Percentiles rank a stretch among this genome's conserved stretches.
Evolutionary conservation across 2,797 vertebrate genomes (phyloP).

Genomic region (Bryconaethiops microstoma): DNA sequence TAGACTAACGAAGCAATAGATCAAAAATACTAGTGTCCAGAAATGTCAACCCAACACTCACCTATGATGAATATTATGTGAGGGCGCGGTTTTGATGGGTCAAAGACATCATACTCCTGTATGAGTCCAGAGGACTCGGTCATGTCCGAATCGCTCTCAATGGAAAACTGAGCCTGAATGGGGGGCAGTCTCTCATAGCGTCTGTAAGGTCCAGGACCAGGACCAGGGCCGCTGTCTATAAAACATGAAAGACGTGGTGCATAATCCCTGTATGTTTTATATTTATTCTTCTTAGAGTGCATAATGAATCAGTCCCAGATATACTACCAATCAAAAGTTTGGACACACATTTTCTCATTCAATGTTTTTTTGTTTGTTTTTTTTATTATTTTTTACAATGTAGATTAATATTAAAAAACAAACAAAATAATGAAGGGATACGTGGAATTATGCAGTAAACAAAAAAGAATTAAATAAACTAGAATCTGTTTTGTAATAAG

Average conservation of each 20-base stretch:
- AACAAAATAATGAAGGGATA: too few relatives aligned
- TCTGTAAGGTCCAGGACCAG: slow-evolving; percentile 53
- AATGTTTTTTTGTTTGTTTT: too few relatives aligned
- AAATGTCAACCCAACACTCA: slow-evolving; percentile 45
- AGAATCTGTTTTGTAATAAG: too few relatives aligned
- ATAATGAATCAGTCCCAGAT: too few relatives aligned
- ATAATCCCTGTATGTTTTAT: too few relatives aligned
- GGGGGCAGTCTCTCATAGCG: slow-evolving; percentile 66
- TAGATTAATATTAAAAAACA: too few relatives aligned
- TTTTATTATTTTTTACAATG: too few relatives aligned
- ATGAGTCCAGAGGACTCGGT: slow-evolving; percentile 74
- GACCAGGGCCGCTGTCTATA: slow-evolving; percentile 51
- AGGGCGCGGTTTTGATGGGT: slow-evolving; percentile 67
- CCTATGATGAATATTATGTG: slow-evolving; percentile 75
- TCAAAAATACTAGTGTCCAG: background rate
- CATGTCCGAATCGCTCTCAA: slow-evolving; percentile 77
- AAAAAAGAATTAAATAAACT: too few relatives aligned
- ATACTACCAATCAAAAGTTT: too few relatives aligned
- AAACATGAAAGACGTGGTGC: slow-evolving; percentile 1
- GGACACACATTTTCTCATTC: too few relatives aligned
- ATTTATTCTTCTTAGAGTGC: too few relatives aligned
- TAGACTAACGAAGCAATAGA: background rate
- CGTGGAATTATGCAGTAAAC: too few relatives aligned
- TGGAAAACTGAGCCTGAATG: slow-evolving; percentile 74
- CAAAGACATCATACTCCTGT: slow-evolving; percentile 75